phyloP scores from a whole-genome alignment of 2,888 invertebrate species.

The Oscheius sp. region DNA sequence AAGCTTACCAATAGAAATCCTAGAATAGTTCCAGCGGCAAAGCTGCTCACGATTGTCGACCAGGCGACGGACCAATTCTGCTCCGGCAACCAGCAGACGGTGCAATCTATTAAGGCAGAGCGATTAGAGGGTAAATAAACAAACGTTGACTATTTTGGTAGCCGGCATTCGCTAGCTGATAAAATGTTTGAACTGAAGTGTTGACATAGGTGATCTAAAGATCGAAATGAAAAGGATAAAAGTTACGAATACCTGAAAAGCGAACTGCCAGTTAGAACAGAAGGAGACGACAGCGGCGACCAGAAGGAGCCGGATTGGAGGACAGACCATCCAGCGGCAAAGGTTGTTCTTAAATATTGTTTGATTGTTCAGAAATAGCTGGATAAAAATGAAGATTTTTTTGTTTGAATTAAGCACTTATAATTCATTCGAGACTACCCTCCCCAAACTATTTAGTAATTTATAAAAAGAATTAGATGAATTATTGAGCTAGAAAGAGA shows the following conservation, averaged over 20 bases:
- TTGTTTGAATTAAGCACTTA: too few relatives aligned
- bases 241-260: constrained; percentile 58
- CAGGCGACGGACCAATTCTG: constrained; percentile 57
- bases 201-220: constrained; percentile 69
- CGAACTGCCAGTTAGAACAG: constrained; percentile 69
- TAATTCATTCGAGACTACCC: too few relatives aligned
- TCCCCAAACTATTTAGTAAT: too few relatives aligned
- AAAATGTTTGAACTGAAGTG: constrained; percentile 64
- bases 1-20: constrained; percentile 61
- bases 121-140: background rate
- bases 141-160: constrained; percentile 23
- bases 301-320: constrained; percentile 50
- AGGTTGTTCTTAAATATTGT: too few relatives aligned
- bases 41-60: constrained; percentile 62
- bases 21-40: constrained; percentile 66
- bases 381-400: too few relatives aligned
- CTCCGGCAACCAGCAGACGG: constrained; percentile 40
- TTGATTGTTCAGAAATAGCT: too few relatives aligned
- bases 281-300: constrained; percentile 63
- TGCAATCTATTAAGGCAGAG: constrained; percentile 12
- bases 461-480: too few relatives aligned
- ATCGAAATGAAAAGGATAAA: background rate
- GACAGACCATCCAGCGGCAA: constrained; percentile 32
- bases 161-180: constrained; percentile 49
- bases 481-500: too few relatives aligned